These are phyloP conservation scores for Clarias platycephalus DNA, from an alignment of 2,797 vertebrate genomes.

Conservation along the genomic window DNA sequence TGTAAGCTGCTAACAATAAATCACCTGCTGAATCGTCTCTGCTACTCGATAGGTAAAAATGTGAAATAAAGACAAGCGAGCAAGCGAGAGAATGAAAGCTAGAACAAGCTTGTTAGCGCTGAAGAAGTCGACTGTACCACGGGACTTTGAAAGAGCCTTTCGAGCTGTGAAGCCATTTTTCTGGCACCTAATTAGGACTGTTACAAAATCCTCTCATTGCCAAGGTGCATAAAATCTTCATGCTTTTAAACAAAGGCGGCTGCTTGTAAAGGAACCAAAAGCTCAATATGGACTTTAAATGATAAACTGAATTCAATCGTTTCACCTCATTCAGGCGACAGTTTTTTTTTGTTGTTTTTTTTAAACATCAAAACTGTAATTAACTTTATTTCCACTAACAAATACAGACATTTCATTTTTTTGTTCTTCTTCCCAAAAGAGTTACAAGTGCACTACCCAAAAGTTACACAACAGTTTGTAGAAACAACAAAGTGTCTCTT, in stretches of 20 bases:
- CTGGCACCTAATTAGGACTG: constrained; percentile 64
- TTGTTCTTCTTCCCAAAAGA: background rate
- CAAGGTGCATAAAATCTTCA: constrained; percentile 56
- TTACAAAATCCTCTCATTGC: constrained; percentile 44
- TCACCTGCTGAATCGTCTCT: constrained; percentile 1
- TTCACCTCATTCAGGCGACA: constrained; percentile 8
- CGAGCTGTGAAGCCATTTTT: constrained; percentile 41
- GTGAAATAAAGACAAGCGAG: background rate
- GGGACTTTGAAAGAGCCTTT: constrained; percentile 39
- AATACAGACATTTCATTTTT: background rate
- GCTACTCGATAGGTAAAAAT: background rate
- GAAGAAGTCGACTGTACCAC: constrained; percentile 30
- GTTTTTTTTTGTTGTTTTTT: background rate
- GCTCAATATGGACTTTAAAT: constrained; percentile 8
- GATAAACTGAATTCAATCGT: constrained; percentile 17
- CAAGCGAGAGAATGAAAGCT: background rate
- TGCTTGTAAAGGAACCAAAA: background rate
- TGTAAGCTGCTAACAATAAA: constrained; percentile 30
- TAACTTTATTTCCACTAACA: background rate
- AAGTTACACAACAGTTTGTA: background rate
- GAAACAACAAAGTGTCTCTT: background rate
- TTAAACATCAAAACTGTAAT: constrained; percentile 1
- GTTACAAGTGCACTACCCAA: background rate
- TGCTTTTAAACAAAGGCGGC: constrained; percentile 20
- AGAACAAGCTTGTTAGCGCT: constrained; percentile 39